Evolutionary conservation across 2,113 vertebrate species (phyloP).

Genomic region (Tautogolabrus adspersus): DNA sequence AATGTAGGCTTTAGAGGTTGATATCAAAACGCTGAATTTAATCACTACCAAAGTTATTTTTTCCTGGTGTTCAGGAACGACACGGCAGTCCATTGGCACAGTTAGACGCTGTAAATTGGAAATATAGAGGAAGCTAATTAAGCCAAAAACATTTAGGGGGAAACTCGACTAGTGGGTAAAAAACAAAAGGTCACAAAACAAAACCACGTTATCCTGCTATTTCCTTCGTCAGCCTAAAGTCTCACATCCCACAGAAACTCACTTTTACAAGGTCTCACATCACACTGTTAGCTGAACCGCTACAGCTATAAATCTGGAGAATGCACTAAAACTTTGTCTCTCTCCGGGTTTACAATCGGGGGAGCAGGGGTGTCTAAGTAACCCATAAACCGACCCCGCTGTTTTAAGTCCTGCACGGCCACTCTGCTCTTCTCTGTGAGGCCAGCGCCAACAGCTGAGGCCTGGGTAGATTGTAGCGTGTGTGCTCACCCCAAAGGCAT

Average conservation of each 20-base stretch:
- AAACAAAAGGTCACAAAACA: too few species aligned
- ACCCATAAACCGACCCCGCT: slow-evolving; percentile 38
- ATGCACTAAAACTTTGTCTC: slow-evolving; percentile 62
- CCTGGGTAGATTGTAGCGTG: slow-evolving; percentile 53
- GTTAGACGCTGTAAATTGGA: too few species aligned
- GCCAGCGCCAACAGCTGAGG: slow-evolving; percentile 77
- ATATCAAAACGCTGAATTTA: too few species aligned
- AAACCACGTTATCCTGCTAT: not conserved
- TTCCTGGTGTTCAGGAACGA: too few species aligned
- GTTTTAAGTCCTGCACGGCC: slow-evolving; percentile 32
- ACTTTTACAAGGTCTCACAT: not conserved
- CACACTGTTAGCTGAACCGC: slow-evolving; percentile 14
- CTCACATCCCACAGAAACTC: not conserved
- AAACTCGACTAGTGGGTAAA: too few species aligned
- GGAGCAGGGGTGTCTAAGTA: slow-evolving; percentile 27
- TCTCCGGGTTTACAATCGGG: slow-evolving; percentile 46
- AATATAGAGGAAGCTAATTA: too few species aligned
- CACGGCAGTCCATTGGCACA: too few species aligned
- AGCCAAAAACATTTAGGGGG: too few species aligned
- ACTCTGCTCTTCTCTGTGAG: slow-evolving; percentile 28
- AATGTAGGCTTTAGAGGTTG: too few species aligned
- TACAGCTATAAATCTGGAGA: slow-evolving; percentile 36
- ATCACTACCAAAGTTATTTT: too few species aligned
- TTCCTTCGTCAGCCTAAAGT: slow-evolving; percentile 13
- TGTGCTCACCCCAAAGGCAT: slow-evolving; percentile 80